Evolutionary conservation across 2,113 vertebrate species (phyloP).

Genomic region (Rana temporaria): DNA sequence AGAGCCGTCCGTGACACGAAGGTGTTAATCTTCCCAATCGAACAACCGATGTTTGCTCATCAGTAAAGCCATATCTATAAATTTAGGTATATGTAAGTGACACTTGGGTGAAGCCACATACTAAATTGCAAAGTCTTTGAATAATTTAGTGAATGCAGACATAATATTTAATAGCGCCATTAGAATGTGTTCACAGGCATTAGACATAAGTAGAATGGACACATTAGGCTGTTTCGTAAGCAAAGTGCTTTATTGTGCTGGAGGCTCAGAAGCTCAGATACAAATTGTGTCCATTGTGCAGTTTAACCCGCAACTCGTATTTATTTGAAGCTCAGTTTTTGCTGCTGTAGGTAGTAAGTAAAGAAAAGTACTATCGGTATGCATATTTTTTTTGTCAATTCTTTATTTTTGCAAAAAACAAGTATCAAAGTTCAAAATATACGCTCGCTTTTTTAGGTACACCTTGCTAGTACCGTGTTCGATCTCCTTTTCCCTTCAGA

Average conservation of each 20-base stretch:
- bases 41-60: constrained; percentile 30
- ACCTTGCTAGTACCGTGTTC: no score
- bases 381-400: no score
- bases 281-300: neutral
- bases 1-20: constrained; percentile 5
- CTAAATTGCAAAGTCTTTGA: constrained; percentile 44
- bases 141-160: constrained; percentile 53
- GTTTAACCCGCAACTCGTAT: neutral
- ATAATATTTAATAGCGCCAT: constrained; percentile 53
- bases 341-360: no score
- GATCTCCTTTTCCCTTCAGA: no score
- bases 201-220: constrained; percentile 43
- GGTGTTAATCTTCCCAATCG: constrained; percentile 21
- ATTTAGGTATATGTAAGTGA: constrained; percentile 28
- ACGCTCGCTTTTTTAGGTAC: no score
- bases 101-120: constrained; percentile 42
- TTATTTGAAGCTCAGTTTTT: no score
- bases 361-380: no score
- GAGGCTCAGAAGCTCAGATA: constrained; percentile 5
- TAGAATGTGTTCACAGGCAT: constrained; percentile 45
- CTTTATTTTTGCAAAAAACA: no score
- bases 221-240: constrained; percentile 45
- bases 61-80: constrained; percentile 47
- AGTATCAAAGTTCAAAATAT: no score
- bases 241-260: constrained; percentile 18